These are phyloP conservation scores for Phalacrocorax pelagicus DNA, from an alignment of 2,113 vertebrate species.

Conservation along the genomic window DNA sequence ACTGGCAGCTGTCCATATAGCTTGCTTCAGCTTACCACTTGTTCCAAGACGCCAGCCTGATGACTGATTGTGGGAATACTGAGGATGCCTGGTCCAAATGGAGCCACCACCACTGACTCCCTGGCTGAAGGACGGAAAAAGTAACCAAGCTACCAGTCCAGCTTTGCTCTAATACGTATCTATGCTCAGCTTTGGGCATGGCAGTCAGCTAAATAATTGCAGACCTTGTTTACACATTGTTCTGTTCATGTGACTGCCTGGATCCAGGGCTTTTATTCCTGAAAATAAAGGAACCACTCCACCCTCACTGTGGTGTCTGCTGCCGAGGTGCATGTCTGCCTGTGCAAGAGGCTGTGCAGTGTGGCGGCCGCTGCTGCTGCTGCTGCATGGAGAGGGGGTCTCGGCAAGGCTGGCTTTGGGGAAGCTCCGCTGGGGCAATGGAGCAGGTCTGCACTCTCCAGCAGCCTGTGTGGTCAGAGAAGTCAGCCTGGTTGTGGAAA, in stretches of 20 bases:
- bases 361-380: background rate
- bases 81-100: background rate
- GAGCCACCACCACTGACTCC: fast-evolving
- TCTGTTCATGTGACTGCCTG: background rate
- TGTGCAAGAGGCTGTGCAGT: background rate
- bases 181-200: background rate
- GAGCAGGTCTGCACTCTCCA: background rate
- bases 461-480: fast-evolving
- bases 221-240: background rate
- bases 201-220: background rate
- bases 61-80: background rate
- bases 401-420: background rate
- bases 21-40: background rate
- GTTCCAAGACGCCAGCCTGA: background rate
- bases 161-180: background rate
- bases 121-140: background rate
- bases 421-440: background rate
- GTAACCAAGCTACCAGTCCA: background rate
- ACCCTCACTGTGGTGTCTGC: fast-evolving
- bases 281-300: background rate
- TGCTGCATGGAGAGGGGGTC: background rate
- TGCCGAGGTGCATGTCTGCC: fast-evolving
- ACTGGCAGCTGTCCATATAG: background rate
- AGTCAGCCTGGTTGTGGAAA: background rate
- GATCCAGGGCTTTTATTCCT: background rate